Base-by-base conservation (phyloP, 2,888 invertebrate species). In the Matsumyia berberina region DNA sequence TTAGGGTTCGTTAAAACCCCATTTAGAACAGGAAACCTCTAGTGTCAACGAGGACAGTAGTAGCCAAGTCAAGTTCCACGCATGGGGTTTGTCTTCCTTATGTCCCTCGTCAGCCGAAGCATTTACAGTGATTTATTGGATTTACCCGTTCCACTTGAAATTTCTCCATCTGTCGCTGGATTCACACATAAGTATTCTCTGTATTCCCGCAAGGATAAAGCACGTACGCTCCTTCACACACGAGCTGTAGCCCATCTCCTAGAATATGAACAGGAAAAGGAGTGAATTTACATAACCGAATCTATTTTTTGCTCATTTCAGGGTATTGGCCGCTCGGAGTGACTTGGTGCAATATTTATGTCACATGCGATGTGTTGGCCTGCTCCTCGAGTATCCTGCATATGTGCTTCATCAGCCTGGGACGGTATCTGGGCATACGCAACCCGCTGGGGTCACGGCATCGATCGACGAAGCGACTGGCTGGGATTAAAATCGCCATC, bases 301-400 rank as follows among this genome's bases (percentile, higher is more conserved):
- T 17, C 5, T 17, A 12, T 44, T 58, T 67, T 64, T 31, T 42
- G 9, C 5, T n/a, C 29, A 24, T 92, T 92, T 8, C 93, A 98
- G 98, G 98, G 86, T 96, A 96, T 91, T 98, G 98, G 98, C 97
- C 97, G 60, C 94, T 98, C 91, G 94, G 98, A 66, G 95, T 97
- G 88, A 95, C 96, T 86, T 98, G 98, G 98, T 97, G 98, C 92
- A 97, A 97, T 89, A 95, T 98, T 66, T 97, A 98, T 92, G 97
- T 97, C 86, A 97, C 98, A n/a, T 97, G 97, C 89, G 98, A 98
- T 92, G 98, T 98, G 57, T 93, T 98, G 74, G 97, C 98, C 72
- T 99, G 98, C 90, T 98, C 98, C 0, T 96, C 98, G 5, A 97
- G 97, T 91, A 98, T 98, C 90, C 95, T 98, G 93, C 98, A 98